phyloP scores from a whole-genome alignment of 1,140 invertebrate species.

The Diplogasteroides magnus region DNA sequence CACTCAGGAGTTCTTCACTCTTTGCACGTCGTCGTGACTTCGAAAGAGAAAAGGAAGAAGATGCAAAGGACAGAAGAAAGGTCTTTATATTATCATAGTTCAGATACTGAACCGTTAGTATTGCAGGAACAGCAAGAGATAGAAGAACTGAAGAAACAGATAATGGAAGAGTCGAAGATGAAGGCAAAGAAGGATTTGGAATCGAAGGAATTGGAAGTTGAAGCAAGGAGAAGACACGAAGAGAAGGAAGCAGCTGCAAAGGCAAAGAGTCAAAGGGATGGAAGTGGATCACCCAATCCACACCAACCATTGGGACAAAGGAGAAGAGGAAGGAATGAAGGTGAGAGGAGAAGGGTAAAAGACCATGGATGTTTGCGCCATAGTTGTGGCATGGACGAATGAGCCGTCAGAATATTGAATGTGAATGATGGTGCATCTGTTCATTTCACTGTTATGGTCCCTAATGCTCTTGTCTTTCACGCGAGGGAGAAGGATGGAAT shows the following conservation, averaged over 20 bases:
- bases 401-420: too few species aligned
- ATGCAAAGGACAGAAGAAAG: constrained; percentile 71
- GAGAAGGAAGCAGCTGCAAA: constrained; percentile 29
- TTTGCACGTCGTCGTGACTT: constrained; percentile 77
- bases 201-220: constrained; percentile 18
- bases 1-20: constrained; percentile 73
- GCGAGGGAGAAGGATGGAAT: too few species aligned
- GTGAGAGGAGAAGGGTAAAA: too few species aligned
- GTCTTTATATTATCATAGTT: background rate
- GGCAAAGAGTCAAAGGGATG: constrained; percentile 20
- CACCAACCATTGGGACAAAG: constrained; percentile 31
- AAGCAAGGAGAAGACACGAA: constrained; percentile 13
- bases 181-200: constrained; percentile 60
- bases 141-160: constrained; percentile 75
- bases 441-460: too few species aligned
- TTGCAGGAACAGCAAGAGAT: constrained; percentile 80
- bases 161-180: constrained; percentile 72
- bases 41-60: constrained; percentile 81
- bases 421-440: too few species aligned
- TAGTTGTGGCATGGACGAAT: too few species aligned
- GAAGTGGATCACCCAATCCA: constrained; percentile 35
- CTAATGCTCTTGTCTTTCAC: too few species aligned
- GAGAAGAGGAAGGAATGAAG: constrained; percentile 1
- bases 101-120: too few species aligned
- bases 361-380: too few species aligned